Conservation (phyloP, 2,113 vertebrate species). For the Piaya cayana region DNA sequence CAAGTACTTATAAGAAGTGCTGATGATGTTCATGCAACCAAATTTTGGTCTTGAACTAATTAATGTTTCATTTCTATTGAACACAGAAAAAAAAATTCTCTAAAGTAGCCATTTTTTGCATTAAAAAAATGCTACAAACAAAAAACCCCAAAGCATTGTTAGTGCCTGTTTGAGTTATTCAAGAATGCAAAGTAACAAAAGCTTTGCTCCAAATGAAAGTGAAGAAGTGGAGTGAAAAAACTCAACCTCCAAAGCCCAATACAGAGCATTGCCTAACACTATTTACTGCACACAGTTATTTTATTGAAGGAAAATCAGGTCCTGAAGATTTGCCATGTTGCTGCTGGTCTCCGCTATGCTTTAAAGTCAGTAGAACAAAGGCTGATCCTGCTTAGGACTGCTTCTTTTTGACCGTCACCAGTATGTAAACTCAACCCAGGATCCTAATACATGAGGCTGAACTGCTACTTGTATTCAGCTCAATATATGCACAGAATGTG, state of each 20-base stretch:
- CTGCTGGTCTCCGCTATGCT: neutral
- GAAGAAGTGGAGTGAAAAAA: neutral
- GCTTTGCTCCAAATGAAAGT: neutral
- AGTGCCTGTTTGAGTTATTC: neutral
- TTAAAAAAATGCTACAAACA: neutral
- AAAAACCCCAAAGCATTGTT: neutral
- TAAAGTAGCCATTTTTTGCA: neutral
- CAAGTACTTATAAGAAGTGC: neutral
- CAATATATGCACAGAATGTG: neutral
- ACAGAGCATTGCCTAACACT: neutral
- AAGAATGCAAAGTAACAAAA: neutral
- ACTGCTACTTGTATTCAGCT: neutral
- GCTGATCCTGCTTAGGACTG: fast-evolving
- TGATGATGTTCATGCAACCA: conserved; percentile 16
- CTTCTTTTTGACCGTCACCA: neutral
- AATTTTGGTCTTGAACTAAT: neutral
- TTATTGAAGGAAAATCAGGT: neutral
- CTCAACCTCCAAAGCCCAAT: neutral
- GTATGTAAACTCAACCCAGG: neutral
- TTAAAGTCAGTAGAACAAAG: neutral
- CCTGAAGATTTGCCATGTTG: neutral
- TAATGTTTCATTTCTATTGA: conserved; percentile 10
- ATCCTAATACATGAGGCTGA: fast-evolving
- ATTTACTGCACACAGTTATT: neutral
- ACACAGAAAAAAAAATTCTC: neutral